These are phyloP conservation scores for Thamnophis sirtalis DNA, from an alignment of 2,113 vertebrate genomes.

Conservation along the genomic window DNA sequence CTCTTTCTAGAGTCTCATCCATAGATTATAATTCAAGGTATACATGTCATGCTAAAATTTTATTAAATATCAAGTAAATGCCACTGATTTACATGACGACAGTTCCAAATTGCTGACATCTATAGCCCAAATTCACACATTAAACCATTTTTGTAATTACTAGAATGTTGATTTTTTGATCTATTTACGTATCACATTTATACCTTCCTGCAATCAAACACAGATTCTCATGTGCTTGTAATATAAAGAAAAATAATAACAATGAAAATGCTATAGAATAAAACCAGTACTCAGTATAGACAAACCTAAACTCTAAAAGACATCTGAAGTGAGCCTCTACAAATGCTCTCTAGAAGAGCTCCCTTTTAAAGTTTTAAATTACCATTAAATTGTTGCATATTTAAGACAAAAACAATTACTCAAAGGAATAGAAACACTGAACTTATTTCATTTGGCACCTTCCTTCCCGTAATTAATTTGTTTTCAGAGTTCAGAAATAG, in stretches of 20 bases:
- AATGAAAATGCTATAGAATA: neutral
- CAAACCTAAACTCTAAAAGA: neutral
- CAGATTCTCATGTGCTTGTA: neutral
- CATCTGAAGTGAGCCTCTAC: neutral
- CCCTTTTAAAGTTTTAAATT: neutral
- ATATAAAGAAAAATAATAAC: neutral
- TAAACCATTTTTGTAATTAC: neutral
- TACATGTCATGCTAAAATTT: neutral
- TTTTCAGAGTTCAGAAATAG: slow-evolving; percentile 53
- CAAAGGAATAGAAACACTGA: neutral
- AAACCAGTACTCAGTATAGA: neutral
- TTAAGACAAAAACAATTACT: neutral
- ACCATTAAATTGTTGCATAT: neutral
- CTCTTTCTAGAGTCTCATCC: neutral
- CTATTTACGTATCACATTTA: neutral
- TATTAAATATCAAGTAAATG: neutral
- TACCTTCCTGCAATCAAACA: neutral
- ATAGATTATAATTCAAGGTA: neutral
- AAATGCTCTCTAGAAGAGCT: neutral
- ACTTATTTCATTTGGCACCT: neutral
- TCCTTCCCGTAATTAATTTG: slow-evolving; percentile 35
- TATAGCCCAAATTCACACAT: neutral
- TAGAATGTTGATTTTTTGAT: neutral
- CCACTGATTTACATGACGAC: neutral
- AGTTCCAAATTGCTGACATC: neutral